These are phyloP conservation scores for Ciconia boyciana DNA, from an alignment of 2,113 vertebrate genomes.

Conservation along the genomic window DNA sequence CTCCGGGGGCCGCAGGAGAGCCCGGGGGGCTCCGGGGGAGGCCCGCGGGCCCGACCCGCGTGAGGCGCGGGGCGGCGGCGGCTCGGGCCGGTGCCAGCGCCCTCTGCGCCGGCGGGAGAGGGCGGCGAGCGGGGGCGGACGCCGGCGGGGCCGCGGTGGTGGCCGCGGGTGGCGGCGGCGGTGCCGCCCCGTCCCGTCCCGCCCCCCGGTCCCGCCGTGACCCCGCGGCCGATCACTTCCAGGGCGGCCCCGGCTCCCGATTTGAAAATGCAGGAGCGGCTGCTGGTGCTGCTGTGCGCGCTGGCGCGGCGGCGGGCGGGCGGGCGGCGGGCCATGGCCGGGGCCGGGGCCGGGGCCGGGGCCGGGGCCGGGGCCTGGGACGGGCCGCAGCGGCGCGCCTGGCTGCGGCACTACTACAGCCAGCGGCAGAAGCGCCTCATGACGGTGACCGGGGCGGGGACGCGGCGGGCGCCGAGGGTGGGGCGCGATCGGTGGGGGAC, in stretches of 20 bases:
- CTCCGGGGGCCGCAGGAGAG: too few relatives aligned
- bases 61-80: too few relatives aligned
- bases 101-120: too few relatives aligned
- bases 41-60: too few relatives aligned
- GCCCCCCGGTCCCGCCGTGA: neutral
- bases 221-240: neutral
- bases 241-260: constrained; percentile 31
- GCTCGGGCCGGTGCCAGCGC: too few relatives aligned
- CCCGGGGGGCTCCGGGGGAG: too few relatives aligned
- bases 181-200: neutral
- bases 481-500: neutral
- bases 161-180: neutral
- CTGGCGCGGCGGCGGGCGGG: constrained; percentile 75
- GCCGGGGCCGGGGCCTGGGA: constrained; percentile 28
- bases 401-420: constrained; percentile 78
- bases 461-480: neutral
- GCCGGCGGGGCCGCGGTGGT: neutral
- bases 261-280: constrained; percentile 39
- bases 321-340: constrained; percentile 9
- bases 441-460: constrained; percentile 57
- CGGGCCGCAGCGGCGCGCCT: constrained; percentile 72
- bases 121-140: neutral
- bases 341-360: constrained; percentile 10
- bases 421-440: constrained; percentile 80
- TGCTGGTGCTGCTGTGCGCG: constrained; percentile 72